phyloP scores from a whole-genome alignment of 2,888 invertebrate genomes.

The Bombyx huttoni region DNA sequence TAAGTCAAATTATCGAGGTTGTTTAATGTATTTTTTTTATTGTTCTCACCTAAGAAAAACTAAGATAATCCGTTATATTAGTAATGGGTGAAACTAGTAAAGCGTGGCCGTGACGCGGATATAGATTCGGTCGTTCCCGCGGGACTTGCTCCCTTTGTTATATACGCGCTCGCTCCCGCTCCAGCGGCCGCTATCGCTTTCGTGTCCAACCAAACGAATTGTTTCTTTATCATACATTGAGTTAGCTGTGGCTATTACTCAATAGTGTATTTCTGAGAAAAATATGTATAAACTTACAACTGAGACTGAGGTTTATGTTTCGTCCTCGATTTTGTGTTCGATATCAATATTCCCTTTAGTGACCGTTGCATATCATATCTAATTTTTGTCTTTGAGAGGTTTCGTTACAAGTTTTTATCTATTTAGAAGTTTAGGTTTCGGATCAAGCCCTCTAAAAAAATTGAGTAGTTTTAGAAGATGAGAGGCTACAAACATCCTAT shows the following conservation, averaged over 20 bases:
- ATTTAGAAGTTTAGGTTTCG: too few species aligned
- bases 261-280: slow-evolving; percentile 3
- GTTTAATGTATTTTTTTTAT: too few species aligned
- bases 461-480: too few species aligned
- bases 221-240: slow-evolving; percentile 32
- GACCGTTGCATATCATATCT: too few species aligned
- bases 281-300: not conserved
- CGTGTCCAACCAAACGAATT: slow-evolving; percentile 8
- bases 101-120: slow-evolving; percentile 15
- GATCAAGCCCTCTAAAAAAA: too few species aligned
- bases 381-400: too few species aligned
- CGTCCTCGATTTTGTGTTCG: too few species aligned
- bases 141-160: slow-evolving; percentile 42
- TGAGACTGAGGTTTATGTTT: slow-evolving; percentile 4
- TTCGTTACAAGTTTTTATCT: too few species aligned
- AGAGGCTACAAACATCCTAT: too few species aligned
- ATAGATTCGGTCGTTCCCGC: slow-evolving; percentile 18
- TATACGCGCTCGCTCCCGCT: slow-evolving; percentile 9
- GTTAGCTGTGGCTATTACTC: slow-evolving; percentile 3
- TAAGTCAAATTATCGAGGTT: too few species aligned
- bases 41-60: slow-evolving; percentile 10
- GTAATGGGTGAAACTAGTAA: slow-evolving; percentile 31
- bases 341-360: too few species aligned
- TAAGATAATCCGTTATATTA: slow-evolving; percentile 28
- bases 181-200: slow-evolving; percentile 10